Conservation (phyloP, 1,140 invertebrate genomes). For the Drosophila malerkotliana region DNA sequence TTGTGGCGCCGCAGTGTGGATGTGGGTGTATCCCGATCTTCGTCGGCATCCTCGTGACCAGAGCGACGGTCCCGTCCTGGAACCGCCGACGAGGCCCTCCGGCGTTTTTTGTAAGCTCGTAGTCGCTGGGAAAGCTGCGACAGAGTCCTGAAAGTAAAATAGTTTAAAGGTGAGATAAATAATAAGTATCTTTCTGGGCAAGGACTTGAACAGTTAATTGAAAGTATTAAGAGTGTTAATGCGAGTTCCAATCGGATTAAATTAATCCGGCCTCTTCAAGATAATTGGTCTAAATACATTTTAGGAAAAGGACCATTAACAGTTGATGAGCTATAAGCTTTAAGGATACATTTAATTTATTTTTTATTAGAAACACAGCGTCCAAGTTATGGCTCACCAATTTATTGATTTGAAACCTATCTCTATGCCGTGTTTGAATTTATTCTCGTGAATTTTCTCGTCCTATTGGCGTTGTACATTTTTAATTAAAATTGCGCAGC, state of each 20-base stretch:
- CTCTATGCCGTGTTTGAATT: background rate
- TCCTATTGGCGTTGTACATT: constrained; percentile 28
- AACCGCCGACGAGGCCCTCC: constrained; percentile 66
- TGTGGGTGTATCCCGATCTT: constrained; percentile 56
- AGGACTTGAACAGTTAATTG: no score
- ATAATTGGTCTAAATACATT: background rate
- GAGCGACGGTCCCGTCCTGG: constrained; percentile 49
- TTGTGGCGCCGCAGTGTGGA: constrained; percentile 50
- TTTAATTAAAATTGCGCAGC: constrained; percentile 73
- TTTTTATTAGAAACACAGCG: background rate
- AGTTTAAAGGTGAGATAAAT: background rate
- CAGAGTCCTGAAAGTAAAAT: constrained; percentile 49
- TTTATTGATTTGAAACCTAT: constrained; percentile 31
- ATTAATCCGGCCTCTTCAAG: no score
- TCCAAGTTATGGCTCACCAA: constrained; percentile 17
- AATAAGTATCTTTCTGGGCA: background rate
- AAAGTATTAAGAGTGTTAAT: no score
- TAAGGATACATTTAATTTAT: background rate
- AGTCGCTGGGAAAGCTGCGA: constrained; percentile 56
- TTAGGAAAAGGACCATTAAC: background rate
- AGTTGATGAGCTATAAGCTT: background rate
- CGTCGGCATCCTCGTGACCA: constrained; percentile 57
- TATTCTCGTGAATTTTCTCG: background rate
- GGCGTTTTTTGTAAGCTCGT: constrained; percentile 57
- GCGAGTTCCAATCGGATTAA: no score